Base-by-base conservation (phyloP, 2,888 invertebrate species). In the Norana najaformis region DNA sequence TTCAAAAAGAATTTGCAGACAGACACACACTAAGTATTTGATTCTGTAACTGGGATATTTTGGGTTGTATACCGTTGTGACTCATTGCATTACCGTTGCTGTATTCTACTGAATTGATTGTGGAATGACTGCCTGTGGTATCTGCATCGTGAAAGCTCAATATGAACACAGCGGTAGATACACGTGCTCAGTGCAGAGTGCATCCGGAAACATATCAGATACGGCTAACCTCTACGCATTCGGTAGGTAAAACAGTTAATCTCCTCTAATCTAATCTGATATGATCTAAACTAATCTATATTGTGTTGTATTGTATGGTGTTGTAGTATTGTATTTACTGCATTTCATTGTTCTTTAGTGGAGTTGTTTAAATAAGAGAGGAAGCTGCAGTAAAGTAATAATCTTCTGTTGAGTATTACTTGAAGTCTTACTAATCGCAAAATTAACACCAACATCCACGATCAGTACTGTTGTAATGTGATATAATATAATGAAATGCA, bases 81-180 rank as follows among this genome's bases (percentile, higher is more conserved):
- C n/a, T n/a, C n/a, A 69, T n/a, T 11, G 69, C 8, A n/a, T 69
- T 47, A 4, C 47, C 16, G 13, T 47, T 47, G 47, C 47, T 47
- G 47, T 23, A 1, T 5, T 23, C 20, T 16, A 47, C 23, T 5
- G 47, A n/a, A n/a, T n/a, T n/a, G n/a, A n/a, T n/a, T n/a, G n/a
- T 13, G 92, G 92, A 53, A 91, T 93, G 16, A 90, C 92, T 83
- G 90, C 83, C 14, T 94, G 95, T 30, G 94, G 93, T 88, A 92
- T 95, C n/a, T 93, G 93, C 89, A 93, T 98, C 92, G 96, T 96
- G 92, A 98, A 98, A 93, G 96, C 97, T 0, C 97, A 98, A 35
- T 96, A 97, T 91, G 96, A 97, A 6, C 98, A 98, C 95, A 96
- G 97, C 30, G 98, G 98, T 0, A 97, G 97, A 91, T 99, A 98